These are phyloP conservation scores for Haemorhous mexicanus DNA, from an alignment of 2,113 vertebrate species.

Conservation along the genomic window DNA sequence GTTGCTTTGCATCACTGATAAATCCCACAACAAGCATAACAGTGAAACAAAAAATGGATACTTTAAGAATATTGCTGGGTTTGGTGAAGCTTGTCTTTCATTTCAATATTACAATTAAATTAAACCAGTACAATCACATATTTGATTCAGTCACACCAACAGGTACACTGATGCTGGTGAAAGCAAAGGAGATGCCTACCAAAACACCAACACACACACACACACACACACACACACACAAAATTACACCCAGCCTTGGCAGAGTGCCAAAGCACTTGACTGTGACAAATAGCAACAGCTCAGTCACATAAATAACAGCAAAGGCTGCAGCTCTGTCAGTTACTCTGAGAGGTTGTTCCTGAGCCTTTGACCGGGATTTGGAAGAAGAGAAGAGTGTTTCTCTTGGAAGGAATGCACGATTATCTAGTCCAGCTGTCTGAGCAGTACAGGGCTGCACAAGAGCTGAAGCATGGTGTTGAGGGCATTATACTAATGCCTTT, in stretches of 20 bases:
- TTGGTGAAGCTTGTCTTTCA: not conserved
- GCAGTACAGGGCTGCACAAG: not conserved
- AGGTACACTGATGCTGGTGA: not conserved
- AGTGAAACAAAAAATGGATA: not conserved
- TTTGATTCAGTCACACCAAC: not conserved
- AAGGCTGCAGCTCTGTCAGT: not conserved
- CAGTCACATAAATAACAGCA: not conserved
- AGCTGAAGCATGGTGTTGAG: not conserved
- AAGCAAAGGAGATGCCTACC: not conserved
- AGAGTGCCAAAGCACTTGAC: not conserved
- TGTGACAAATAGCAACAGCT: not conserved
- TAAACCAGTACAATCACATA: not conserved
- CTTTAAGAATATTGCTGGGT: not conserved
- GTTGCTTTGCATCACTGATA: not conserved
- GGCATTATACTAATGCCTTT: not conserved
- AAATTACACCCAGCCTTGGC: not conserved
- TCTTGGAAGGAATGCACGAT: not conserved
- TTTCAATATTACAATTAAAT: not conserved
- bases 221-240: rapidly evolving
- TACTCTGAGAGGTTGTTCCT: not conserved
- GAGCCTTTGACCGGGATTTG: not conserved
- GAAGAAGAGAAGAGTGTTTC: not conserved
- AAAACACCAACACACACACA: not conserved
- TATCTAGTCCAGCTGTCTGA: not conserved
- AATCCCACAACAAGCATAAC: not conserved